phyloP scores from a whole-genome alignment of 2,888 invertebrate species.

The Synergus laeviventris region DNA sequence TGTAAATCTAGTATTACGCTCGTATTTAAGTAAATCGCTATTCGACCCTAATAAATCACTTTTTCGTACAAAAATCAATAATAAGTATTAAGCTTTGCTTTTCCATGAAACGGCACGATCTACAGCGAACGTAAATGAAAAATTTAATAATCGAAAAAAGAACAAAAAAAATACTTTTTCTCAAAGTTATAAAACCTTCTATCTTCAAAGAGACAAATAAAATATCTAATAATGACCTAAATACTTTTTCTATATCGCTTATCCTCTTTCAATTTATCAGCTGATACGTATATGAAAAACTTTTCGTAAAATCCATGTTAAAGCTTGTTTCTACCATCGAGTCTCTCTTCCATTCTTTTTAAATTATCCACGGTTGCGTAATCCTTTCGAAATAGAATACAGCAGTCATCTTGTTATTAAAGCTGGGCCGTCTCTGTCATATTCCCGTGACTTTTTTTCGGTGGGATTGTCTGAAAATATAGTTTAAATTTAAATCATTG shows the following conservation, averaged over 20 bases:
- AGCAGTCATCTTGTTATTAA: not conserved
- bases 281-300: not conserved
- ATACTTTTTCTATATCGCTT: not conserved
- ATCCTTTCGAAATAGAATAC: conserved; percentile 2
- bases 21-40: not conserved
- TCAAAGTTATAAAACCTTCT: not conserved
- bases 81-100: not conserved
- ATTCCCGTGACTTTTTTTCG: not conserved
- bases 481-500: conserved; percentile 14
- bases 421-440: not conserved
- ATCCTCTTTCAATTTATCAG: not conserved
- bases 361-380: not conserved
- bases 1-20: not conserved
- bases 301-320: not conserved
- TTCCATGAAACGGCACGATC: not conserved
- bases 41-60: not conserved
- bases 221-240: not conserved
- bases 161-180: not conserved
- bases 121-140: not conserved
- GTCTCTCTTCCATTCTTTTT: not conserved
- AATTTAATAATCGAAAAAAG: not conserved
- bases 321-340: not conserved
- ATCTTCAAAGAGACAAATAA: not conserved
- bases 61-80: conserved; percentile 2
- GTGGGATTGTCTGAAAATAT: not conserved